Base-by-base conservation (phyloP, 2,888 invertebrate species). In the Argyresthia albistria region DNA sequence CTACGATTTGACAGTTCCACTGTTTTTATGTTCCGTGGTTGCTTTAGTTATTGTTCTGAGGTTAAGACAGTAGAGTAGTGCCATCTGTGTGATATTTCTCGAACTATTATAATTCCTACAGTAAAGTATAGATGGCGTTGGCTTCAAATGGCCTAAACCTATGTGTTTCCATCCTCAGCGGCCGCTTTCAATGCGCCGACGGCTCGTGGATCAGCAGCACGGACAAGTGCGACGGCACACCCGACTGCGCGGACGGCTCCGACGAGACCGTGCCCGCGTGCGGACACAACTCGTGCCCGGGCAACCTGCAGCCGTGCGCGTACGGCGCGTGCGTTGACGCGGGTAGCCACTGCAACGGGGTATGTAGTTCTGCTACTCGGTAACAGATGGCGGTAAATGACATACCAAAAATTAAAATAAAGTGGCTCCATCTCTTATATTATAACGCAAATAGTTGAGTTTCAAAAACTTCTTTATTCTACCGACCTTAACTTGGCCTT, bases 301-400 rank as follows among this genome's bases (percentile, higher is more conserved):
- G 67, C 0, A 88, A 83, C 59, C 79, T 90, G 51, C 91, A 90
- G 69, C 89, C 89, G 45, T 92, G 91, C 62, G 78, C 80, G 0
- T 91, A 91, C 60, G 91, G 91, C 1, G 91, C 89, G 0, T 92
- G 92, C 58, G 82, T 91, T 0, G 90, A 91, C 58, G 82, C 88
- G 1, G 82, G 87, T 15, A 70, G 81, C 0, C 72, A 77, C 48
- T 93, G 93, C 57, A 83, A 83, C 53, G 66, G 68, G 52, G 82
- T 82, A 42, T 64, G 66, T 58, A 8, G 4, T 39, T 3, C n/a
- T 3, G 10, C n/a, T 39, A 39, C 8, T n/a, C 10, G 7, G 4
- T 39, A 10, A 10, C n/a, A 39, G 39, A 39, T 8, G 10, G 8
- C 39, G 42, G 4, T 11, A 8, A n/a, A 42, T 8, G 16, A 6